phyloP scores from a whole-genome alignment of 2,113 vertebrate species.

The Sarotherodon lohbergeri region DNA sequence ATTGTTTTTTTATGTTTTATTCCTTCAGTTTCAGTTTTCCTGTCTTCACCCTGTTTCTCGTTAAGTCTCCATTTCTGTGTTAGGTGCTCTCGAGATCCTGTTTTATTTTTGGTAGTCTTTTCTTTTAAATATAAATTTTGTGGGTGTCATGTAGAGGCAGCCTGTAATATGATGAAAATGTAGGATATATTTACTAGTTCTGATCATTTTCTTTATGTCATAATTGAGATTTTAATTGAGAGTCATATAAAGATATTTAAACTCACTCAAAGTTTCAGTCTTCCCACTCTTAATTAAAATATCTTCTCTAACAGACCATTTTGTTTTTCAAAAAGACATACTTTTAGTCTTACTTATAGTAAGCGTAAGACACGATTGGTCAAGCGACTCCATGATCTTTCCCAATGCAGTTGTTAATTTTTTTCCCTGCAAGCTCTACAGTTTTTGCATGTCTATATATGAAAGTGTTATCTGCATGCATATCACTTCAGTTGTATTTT shows the following conservation, averaged over 20 bases:
- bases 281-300: neutral
- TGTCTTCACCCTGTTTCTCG: no score
- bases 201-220: no score
- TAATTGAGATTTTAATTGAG: no score
- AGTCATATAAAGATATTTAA: no score
- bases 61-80: no score
- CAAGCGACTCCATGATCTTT: neutral
- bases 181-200: no score
- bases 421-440: rapidly evolving
- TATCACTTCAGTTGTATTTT: neutral
- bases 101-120: no score
- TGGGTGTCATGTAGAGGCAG: no score
- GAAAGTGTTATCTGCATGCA: neutral
- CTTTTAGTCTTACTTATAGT: neutral
- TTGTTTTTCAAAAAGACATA: neutral
- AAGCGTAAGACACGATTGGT: neutral
- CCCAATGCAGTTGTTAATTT: neutral
- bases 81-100: no score
- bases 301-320: neutral
- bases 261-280: neutral
- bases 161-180: no score
- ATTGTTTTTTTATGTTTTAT: neutral
- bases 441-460: neutral
- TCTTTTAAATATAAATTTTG: no score
- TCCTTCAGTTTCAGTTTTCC: no score